Evolutionary conservation across 2,888 invertebrate genomes (phyloP).

Genomic region (Leptopilina myrica): DNA sequence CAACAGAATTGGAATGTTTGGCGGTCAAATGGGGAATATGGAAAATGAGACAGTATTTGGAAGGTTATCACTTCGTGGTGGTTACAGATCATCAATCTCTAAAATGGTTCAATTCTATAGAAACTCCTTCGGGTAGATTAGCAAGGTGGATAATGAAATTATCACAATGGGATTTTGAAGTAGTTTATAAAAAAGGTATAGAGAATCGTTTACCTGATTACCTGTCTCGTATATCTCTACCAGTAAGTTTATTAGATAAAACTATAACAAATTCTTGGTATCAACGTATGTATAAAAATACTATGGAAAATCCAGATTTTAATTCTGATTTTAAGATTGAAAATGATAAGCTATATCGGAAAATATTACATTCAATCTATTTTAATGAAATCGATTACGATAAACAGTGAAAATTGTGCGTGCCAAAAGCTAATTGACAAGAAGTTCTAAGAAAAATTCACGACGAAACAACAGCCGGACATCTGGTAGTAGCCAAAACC

Average conservation of each 20-base stretch:
- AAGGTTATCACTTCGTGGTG: conserved; percentile 43
- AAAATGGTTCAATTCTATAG: conserved; percentile 52
- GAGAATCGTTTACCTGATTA: too few relatives aligned
- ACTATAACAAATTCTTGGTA: too few relatives aligned
- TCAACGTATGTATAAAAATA: too few relatives aligned
- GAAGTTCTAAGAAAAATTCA: conserved; percentile 44
- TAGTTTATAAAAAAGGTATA: neutral
- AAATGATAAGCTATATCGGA: conserved; percentile 55
- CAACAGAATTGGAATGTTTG: conserved; percentile 55
- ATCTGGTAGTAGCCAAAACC: conserved; percentile 54
- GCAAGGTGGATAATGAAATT: conserved; percentile 50
- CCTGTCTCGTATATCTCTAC: too few relatives aligned
- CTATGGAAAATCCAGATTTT: neutral
- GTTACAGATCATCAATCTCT: conserved; percentile 42
- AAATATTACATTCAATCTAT: conserved; percentile 39
- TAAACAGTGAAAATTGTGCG: conserved; percentile 48
- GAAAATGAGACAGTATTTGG: conserved; percentile 55
- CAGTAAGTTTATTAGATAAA: too few relatives aligned
- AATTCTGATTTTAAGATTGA: conserved; percentile 48
- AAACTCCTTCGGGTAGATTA: conserved; percentile 53
- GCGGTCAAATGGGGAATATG: conserved; percentile 41
- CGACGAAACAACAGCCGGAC: conserved; percentile 51
- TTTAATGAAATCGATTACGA: conserved; percentile 44
- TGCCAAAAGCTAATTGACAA: conserved; percentile 3
- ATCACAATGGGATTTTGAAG: neutral